Conservation (phyloP, 64 coral and sea anemone genomes). For the Acropora yongei region DNA sequence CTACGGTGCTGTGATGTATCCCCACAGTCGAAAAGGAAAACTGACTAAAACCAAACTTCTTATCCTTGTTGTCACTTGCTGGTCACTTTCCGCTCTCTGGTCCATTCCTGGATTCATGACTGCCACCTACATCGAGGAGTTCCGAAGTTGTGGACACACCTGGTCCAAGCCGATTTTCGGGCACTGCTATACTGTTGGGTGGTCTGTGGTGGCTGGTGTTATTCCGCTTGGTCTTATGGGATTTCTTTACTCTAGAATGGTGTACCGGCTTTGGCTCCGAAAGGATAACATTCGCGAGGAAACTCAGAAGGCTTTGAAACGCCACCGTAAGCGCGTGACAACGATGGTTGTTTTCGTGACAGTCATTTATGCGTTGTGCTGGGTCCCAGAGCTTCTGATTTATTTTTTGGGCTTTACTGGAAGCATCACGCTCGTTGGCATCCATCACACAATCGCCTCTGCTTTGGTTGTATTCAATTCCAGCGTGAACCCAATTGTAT, state of each 20-base stretch:
- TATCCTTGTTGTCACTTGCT: conserved; percentile 62
- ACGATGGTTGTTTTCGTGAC: conserved; percentile 67
- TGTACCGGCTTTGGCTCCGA: conserved; percentile 41
- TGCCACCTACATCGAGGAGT: conserved; percentile 38
- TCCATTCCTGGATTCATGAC: conserved; percentile 58
- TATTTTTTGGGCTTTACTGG: conserved; percentile 60
- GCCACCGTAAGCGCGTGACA: conserved; percentile 60
- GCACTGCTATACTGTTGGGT: conserved; percentile 61
- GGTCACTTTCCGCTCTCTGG: conserved; percentile 47
- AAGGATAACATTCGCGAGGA: conserved; percentile 39
- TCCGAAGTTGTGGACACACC: conserved; percentile 32
- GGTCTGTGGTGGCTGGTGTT: conserved; percentile 75
- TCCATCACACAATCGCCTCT: conserved; percentile 51
- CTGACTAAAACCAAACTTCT: conserved; percentile 59
- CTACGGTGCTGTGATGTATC: conserved; percentile 74
- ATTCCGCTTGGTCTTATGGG: conserved; percentile 60
- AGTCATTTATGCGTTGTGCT: conserved; percentile 54
- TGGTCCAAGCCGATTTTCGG: conserved; percentile 64
- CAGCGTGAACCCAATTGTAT: conserved; percentile 62
- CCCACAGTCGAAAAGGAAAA: conserved; percentile 61
- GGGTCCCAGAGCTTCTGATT: conserved; percentile 62
- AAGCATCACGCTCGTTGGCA: conserved; percentile 26
- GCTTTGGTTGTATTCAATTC: conserved; percentile 64
- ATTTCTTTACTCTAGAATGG: conserved; percentile 66
- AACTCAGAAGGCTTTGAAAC: conserved; percentile 58